Conservation (phyloP, 1,140 invertebrate genomes). For the Drosophila subobscura region DNA sequence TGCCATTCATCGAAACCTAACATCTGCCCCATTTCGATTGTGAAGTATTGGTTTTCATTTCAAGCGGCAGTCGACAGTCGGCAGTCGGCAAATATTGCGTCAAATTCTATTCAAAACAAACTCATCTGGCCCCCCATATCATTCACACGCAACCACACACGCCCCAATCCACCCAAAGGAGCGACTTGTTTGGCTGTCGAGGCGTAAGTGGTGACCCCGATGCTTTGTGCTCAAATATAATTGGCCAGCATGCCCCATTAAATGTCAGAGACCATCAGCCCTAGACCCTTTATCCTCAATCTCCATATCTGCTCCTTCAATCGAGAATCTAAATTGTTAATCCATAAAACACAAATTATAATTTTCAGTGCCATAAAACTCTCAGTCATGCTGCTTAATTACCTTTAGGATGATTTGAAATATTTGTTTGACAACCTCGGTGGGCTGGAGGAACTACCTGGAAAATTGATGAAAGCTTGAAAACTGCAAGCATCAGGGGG, state of each 20-base stretch:
- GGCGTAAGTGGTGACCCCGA: constrained; percentile 45
- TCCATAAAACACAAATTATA: constrained; percentile 48
- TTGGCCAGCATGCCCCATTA: constrained; percentile 71
- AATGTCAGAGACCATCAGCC: constrained; percentile 41
- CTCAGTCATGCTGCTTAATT: constrained; percentile 69
- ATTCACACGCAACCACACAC: not conserved
- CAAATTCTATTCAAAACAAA: constrained; percentile 26
- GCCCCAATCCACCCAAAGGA: not conserved
- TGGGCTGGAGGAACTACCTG: constrained; percentile 50
- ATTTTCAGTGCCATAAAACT: constrained; percentile 67
- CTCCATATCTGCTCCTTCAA: not conserved
- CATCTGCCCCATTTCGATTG: constrained; percentile 43
- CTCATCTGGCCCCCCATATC: constrained; percentile 31
- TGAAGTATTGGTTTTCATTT: constrained; percentile 47
- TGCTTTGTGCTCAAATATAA: constrained; percentile 40
- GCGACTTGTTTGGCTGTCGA: constrained; percentile 13
- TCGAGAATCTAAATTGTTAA: constrained; percentile 11
- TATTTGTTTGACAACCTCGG: constrained; percentile 41
- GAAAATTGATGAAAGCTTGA: constrained; percentile 43
- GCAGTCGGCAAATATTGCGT: constrained; percentile 37
- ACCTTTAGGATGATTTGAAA: constrained; percentile 68
- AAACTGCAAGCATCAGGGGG: not conserved
- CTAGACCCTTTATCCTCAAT: not conserved
- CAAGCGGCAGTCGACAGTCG: constrained; percentile 16
- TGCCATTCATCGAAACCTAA: constrained; percentile 35